A percentile compares a stretch with the other conserved stretches of the same genome.
These are phyloP conservation scores for Neotoma lepida DNA, from an alignment of 2,113 vertebrate species.

Conservation along the genomic window DNA sequence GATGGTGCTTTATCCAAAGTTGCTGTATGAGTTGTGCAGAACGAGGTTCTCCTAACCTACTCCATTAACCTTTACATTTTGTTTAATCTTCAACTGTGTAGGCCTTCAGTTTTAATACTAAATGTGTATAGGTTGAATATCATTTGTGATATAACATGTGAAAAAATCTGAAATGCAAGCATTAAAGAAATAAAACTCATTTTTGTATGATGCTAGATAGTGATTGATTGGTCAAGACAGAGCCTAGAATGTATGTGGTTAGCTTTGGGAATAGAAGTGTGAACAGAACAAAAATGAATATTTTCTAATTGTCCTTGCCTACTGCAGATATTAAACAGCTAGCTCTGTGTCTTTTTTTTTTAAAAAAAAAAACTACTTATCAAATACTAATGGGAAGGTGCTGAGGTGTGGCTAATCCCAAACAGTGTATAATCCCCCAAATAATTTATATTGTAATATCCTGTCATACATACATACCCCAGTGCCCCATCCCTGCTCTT, in stretches of 20 bases:
- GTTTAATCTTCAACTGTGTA: conserved; percentile 45
- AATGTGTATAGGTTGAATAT: conserved; percentile 34
- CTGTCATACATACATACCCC: conserved; percentile 52
- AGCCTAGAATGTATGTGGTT: conserved; percentile 36
- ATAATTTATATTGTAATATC: conserved; percentile 68
- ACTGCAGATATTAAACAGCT: conserved; percentile 53
- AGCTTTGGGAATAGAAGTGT: conserved; percentile 57
- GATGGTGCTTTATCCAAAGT: neutral
- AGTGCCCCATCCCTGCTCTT: conserved; percentile 40
- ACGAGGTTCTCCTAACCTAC: conserved; percentile 11
- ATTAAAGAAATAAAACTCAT: conserved; percentile 35
- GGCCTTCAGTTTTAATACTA: conserved; percentile 40
- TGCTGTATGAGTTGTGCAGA: neutral
- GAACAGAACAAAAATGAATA: conserved; percentile 63
- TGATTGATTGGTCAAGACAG: conserved; percentile 4
- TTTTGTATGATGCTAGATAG: conserved; percentile 48
- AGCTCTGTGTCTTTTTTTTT: conserved; percentile 65
- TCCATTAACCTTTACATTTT: conserved; percentile 47
- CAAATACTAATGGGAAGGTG: conserved; percentile 69
- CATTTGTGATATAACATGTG: neutral
- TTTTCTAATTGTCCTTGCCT: conserved; percentile 64
- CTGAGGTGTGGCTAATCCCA: conserved; percentile 68
- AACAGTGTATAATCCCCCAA: conserved; percentile 69
- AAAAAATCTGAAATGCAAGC: conserved; percentile 51
- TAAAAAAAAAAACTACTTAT: conserved; percentile 8